Conservation (phyloP, 1,140 invertebrate genomes). For the Drosophila ananassae region DNA sequence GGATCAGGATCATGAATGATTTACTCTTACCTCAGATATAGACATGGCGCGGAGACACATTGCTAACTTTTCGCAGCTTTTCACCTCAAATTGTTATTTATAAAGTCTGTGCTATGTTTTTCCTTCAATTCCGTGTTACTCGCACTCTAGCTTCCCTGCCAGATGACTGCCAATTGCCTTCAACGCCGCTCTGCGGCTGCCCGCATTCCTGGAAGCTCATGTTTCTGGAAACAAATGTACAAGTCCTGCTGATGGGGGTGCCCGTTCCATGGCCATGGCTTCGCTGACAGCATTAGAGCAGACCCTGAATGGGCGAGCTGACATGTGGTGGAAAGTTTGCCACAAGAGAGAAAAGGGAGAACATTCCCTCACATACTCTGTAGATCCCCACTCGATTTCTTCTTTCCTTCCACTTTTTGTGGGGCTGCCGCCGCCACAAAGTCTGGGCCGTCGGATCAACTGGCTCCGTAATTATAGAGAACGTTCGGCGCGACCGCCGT, state of each 20-base stretch:
- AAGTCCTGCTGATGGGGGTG: slow-evolving; percentile 31
- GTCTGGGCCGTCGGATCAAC: slow-evolving; percentile 51
- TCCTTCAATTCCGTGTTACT: slow-evolving; percentile 32
- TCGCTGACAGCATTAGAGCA: slow-evolving; percentile 61
- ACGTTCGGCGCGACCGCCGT: slow-evolving; percentile 47
- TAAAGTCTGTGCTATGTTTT: slow-evolving; percentile 15
- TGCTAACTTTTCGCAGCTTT: too few species aligned
- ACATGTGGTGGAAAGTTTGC: slow-evolving; percentile 50
- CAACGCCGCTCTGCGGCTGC: slow-evolving; percentile 32
- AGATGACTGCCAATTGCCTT: slow-evolving; percentile 48
- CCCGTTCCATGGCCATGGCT: slow-evolving; percentile 53
- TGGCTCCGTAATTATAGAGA: slow-evolving; percentile 71
- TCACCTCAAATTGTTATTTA: too few species aligned
- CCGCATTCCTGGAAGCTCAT: slow-evolving; percentile 61
- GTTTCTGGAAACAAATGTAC: slow-evolving; percentile 65
- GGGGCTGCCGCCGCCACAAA: slow-evolving; percentile 41
- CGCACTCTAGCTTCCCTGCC: slow-evolving; percentile 22
- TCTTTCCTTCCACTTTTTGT: slow-evolving; percentile 22
- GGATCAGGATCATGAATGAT: too few species aligned
- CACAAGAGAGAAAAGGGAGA: not conserved
- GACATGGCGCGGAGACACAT: too few species aligned
- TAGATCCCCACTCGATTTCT: slow-evolving; percentile 25
- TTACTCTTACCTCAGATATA: too few species aligned
- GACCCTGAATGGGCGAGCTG: slow-evolving; percentile 39
- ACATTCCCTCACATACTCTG: not conserved